Evolutionary conservation across 2,888 invertebrate species (phyloP).

Genomic region (Cephalotes varians): DNA sequence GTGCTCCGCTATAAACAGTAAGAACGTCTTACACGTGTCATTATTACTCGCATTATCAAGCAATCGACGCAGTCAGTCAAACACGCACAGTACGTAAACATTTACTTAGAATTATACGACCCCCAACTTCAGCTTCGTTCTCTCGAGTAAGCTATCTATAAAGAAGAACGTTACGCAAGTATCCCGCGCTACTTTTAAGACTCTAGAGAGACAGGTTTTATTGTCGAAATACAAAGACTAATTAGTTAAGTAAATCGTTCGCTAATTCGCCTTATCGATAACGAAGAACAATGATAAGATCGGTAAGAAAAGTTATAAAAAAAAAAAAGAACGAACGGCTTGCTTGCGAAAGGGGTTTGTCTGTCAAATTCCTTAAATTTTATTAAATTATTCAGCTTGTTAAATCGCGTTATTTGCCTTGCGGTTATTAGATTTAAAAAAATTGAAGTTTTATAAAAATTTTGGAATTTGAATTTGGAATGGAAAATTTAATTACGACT

Average conservation of each 20-base stretch:
- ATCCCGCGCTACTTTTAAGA: slow-evolving; percentile 3
- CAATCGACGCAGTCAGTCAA: slow-evolving; percentile 36
- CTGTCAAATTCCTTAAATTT: not conserved
- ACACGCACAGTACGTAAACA: slow-evolving; percentile 32
- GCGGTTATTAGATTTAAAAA: not conserved
- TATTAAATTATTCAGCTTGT: not conserved
- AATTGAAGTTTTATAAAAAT: not conserved
- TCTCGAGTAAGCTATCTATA: slow-evolving; percentile 27
- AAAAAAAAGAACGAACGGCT: slow-evolving; percentile 27
- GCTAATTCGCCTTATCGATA: not conserved
- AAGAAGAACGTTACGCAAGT: slow-evolving; percentile 14
- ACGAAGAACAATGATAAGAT: slow-evolving; percentile 6
- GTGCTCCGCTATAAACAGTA: slow-evolving; percentile 27
- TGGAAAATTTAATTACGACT: not conserved
- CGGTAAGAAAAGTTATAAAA: slow-evolving; percentile 19
- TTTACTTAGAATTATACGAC: slow-evolving; percentile 40
- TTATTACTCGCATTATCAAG: slow-evolving; percentile 11
- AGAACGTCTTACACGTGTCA: not conserved
- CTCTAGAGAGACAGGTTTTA: slow-evolving; percentile 24
- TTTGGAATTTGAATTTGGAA: not conserved
- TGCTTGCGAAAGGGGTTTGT: not conserved
- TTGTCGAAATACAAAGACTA: slow-evolving; percentile 46
- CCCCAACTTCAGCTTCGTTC: slow-evolving; percentile 9
- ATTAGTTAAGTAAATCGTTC: slow-evolving; percentile 15
- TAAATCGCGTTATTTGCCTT: not conserved